Percentiles rank a stretch among this genome's conserved stretches.
Evolutionary conservation across 2,113 vertebrate genomes (phyloP).

Genomic region (Crocuta crocuta): DNA sequence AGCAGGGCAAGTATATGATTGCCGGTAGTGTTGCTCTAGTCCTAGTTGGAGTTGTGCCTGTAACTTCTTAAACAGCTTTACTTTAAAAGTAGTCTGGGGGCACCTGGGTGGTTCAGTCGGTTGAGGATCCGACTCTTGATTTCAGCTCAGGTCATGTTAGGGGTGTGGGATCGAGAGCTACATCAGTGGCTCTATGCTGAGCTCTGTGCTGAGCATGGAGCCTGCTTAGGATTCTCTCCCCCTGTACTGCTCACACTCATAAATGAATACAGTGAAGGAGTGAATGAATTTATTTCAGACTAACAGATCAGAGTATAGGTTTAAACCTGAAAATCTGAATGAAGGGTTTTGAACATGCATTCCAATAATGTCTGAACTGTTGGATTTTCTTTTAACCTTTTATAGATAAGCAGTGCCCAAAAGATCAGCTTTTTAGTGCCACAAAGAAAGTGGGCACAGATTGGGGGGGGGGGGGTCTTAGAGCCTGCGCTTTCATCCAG

Average conservation of each 20-base stretch:
- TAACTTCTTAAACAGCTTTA: neutral
- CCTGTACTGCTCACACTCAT: too few relatives aligned
- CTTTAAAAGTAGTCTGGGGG: neutral
- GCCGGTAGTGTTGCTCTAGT: fast-evolving
- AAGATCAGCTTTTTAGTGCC: too few relatives aligned
- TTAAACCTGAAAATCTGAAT: neutral
- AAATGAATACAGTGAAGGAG: too few relatives aligned
- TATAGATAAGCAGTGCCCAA: too few relatives aligned
- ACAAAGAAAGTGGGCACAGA: neutral
- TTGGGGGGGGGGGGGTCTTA: neutral
- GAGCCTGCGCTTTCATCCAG: neutral
- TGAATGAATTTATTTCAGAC: too few relatives aligned
- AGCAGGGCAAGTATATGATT: fast-evolving
- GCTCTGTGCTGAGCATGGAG: too few relatives aligned
- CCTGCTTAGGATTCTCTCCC: too few relatives aligned
- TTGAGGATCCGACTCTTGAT: too few relatives aligned
- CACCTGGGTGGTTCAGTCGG: too few relatives aligned
- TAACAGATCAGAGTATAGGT: neutral
- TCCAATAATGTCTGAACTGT: neutral
- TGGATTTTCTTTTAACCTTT: neutral
- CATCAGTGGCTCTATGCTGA: too few relatives aligned
- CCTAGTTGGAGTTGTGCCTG: neutral
- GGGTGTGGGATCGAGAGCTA: too few relatives aligned
- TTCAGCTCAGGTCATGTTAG: too few relatives aligned
- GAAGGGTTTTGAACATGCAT: neutral